Evolutionary conservation across 2,888 invertebrate genomes (phyloP).

Genomic region (Gari tellinella): DNA sequence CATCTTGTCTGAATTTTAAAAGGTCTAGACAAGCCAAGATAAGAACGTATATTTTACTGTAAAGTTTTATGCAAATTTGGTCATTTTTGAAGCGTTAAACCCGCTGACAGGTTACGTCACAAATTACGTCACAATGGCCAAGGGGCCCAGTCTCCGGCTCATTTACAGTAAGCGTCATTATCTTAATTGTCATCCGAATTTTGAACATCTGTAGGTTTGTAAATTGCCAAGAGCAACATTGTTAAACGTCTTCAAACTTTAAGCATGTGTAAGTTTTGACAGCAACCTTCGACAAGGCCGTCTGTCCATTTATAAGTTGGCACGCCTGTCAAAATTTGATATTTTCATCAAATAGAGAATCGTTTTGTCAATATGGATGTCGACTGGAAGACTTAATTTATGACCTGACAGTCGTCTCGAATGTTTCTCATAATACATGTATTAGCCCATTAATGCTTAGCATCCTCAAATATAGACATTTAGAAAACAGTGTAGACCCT

Average conservation of each 20-base stretch:
- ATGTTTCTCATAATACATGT: too few relatives aligned
- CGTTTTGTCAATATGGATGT: too few relatives aligned
- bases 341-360: conserved; percentile 6
- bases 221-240: conserved; percentile 20
- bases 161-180: too few relatives aligned
- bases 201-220: conserved; percentile 22
- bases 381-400: too few relatives aligned
- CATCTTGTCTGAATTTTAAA: too few relatives aligned
- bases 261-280: conserved; percentile 12
- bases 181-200: conserved; percentile 9
- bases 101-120: conserved; percentile 31
- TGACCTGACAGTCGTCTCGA: too few relatives aligned
- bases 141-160: too few relatives aligned
- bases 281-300: not conserved
- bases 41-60: too few relatives aligned
- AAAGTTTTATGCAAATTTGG: not conserved
- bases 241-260: conserved; percentile 14
- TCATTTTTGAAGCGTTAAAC: conserved; percentile 13
- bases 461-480: too few relatives aligned
- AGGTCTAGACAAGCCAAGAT: too few relatives aligned
- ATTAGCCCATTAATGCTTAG: too few relatives aligned
- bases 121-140: conserved; percentile 15
- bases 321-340: conserved; percentile 11
- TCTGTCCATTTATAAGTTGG: conserved; percentile 1
- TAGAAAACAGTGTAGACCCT: too few relatives aligned